Base-by-base conservation (phyloP, 2,888 invertebrate genomes). In the Anorthoa munda region DNA sequence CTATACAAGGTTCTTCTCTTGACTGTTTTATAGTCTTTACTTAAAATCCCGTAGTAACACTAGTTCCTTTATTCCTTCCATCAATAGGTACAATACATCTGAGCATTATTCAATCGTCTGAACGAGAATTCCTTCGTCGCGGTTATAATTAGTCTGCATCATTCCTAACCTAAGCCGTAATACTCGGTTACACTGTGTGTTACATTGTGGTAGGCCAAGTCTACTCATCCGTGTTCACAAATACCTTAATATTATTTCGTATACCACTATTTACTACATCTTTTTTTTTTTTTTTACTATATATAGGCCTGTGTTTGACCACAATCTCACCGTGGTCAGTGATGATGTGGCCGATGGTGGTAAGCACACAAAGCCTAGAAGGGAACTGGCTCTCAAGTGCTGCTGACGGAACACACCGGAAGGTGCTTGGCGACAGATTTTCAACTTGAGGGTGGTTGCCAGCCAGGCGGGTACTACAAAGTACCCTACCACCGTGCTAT, bases 191-290 rank as follows among this genome's bases (percentile, higher is more conserved):
- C 66, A 71, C 17, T 65, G 67, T 68, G 67, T 68, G 18, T 11
- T 50, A 64, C 59, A 53, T 72, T 77, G 79, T 66, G 67, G 59
- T 74, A 79, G 81, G 66, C 68, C 72, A 81, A 45, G 75, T 61
- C 59, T 60, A 53, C 45, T n/a, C 60, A 65, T 68, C 74, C 48
- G 50, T 11, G 56, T 67, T 59, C 56, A 67, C 53, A 77, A 85
- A 81, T 85, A 85, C 51, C 58, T 18, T 23, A 65, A 51, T 50
- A 63, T 68, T 64, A 61, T 39, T 64, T 1, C 5, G 31, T 7
- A 1, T 39, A n/a, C 26, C 31, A 58, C 23, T 58, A 68, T 80
- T 66, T 66, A 72, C 51, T 48, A 58, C n/a, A 61, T 73, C 73
- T 80, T 74, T n/a, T n/a, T n/a, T n/a, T n/a, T n/a, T n/a, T n/a